phyloP scores from a whole-genome alignment of 2,797 vertebrate species.

The Anniella stebbinsi region DNA sequence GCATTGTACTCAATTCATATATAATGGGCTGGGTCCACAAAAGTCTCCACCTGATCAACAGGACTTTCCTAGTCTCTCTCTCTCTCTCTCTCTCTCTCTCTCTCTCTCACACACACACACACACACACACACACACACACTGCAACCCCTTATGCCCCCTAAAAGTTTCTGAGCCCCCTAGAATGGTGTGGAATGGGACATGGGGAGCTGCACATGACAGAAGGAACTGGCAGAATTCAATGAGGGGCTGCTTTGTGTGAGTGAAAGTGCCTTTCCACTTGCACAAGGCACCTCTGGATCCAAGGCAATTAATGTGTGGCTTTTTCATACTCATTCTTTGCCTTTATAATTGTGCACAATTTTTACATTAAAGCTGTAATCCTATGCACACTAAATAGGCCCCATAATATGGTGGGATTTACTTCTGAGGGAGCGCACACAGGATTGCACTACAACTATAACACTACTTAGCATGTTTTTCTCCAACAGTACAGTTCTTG shows the following conservation, averaged over 20 bases:
- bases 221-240: not conserved
- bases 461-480: not conserved
- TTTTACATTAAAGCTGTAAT: not conserved
- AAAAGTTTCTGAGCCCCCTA: not conserved
- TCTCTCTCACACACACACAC: too few species aligned
- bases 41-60: not conserved
- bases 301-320: not conserved
- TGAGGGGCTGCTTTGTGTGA: too few species aligned
- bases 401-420: not conserved
- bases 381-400: too few species aligned
- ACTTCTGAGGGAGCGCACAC: not conserved
- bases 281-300: not conserved
- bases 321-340: not conserved
- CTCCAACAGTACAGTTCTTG: not conserved
- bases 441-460: not conserved
- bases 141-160: too few species aligned
- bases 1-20: not conserved
- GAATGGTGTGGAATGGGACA: not conserved
- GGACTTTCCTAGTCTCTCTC: not conserved
- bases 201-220: not conserved
- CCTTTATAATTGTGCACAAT: not conserved
- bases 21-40: not conserved
- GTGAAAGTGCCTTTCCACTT: not conserved
- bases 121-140: not conserved
- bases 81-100: too few species aligned